These are phyloP conservation scores for Riparia riparia DNA, from an alignment of 2,113 vertebrate species.

Conservation along the genomic window DNA sequence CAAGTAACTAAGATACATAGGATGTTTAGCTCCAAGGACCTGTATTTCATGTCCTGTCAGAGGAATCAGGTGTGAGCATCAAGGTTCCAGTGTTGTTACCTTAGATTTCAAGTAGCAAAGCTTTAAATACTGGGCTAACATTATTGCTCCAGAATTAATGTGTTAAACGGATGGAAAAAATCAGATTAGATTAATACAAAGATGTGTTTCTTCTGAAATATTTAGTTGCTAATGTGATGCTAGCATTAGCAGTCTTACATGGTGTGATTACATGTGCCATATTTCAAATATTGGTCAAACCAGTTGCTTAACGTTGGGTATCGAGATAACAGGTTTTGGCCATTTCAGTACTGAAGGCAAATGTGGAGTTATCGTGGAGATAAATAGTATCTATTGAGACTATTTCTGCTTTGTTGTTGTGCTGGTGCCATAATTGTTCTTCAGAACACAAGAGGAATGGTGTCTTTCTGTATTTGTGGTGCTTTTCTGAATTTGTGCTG, in stretches of 20 bases:
- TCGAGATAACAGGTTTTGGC: background rate
- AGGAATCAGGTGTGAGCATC: background rate
- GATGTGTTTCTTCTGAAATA: background rate
- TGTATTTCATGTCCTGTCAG: background rate
- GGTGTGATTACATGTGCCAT: background rate
- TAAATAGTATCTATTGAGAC: background rate
- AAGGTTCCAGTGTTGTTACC: background rate
- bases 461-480: background rate
- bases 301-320: background rate
- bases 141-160: background rate
- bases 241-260: background rate
- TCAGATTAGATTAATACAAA: background rate
- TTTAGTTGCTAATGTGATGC: background rate
- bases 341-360: background rate
- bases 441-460: background rate
- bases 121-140: background rate
- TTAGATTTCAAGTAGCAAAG: background rate
- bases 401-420: background rate
- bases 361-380: background rate
- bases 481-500: background rate
- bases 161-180: background rate
- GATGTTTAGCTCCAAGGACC: background rate
- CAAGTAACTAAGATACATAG: background rate
- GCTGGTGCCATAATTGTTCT: background rate
- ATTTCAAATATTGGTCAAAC: background rate